These are phyloP conservation scores for Odobenus rosmarus DNA, from an alignment of 2,113 vertebrate genomes.

Conservation along the genomic window DNA sequence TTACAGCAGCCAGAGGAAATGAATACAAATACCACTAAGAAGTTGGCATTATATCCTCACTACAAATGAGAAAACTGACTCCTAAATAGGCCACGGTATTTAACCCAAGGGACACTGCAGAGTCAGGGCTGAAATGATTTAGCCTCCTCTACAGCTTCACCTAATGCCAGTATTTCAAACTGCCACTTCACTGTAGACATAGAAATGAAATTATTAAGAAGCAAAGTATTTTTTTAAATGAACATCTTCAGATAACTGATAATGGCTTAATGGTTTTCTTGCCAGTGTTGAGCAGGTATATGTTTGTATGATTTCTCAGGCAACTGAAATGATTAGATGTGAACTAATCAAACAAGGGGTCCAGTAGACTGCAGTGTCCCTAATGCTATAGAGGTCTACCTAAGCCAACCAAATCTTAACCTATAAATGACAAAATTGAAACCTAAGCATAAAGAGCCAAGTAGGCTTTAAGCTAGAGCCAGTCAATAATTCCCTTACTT, in stretches of 20 bases:
- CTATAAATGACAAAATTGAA: neutral
- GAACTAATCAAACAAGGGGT: neutral
- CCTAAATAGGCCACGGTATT: neutral
- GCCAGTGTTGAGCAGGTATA: neutral
- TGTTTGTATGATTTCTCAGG: neutral
- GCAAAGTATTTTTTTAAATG: neutral
- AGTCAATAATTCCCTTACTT: neutral
- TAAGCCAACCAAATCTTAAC: neutral
- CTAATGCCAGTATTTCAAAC: neutral
- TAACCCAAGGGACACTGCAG: neutral
- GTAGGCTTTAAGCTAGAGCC: neutral
- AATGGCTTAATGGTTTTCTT: neutral
- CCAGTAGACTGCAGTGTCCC: neutral
- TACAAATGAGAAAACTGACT: neutral
- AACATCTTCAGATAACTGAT: neutral
- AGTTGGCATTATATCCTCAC: neutral
- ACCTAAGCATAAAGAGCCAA: neutral
- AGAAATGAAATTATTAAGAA: conserved; percentile 5
- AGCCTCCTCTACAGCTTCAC: neutral
- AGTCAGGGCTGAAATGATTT: neutral
- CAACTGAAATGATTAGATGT: neutral
- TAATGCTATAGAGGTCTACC: too few species aligned
- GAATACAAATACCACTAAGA: neutral
- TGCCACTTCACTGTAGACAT: neutral
- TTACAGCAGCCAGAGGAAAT: neutral